Evolutionary conservation across 2,888 invertebrate species (phyloP).

Genomic region (Agrilus cyanescens): DNA sequence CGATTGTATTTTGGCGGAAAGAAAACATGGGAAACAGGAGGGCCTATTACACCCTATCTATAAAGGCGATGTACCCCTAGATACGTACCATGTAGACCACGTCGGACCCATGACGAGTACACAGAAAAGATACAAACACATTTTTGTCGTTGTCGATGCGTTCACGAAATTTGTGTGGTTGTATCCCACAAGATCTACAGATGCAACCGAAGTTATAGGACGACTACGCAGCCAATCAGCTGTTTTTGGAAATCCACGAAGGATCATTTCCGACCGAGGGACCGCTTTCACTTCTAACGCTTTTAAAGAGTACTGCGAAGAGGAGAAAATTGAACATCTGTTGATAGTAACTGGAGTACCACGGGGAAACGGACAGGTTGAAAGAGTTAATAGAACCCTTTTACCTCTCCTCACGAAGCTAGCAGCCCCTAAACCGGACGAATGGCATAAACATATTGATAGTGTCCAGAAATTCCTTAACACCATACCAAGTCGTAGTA

Average conservation of each 20-base stretch:
- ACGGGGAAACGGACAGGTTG: slow-evolving; percentile 5
- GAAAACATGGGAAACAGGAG: slow-evolving; percentile 16
- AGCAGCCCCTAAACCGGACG: slow-evolving; percentile 5
- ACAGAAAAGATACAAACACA: slow-evolving; percentile 20
- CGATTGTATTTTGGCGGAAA: slow-evolving; percentile 16
- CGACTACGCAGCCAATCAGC: slow-evolving; percentile 6
- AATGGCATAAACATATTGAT: slow-evolving; percentile 13
- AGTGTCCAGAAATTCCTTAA: slow-evolving; percentile 9
- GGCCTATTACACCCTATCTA: slow-evolving; percentile 18
- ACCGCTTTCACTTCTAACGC: slow-evolving; percentile 11
- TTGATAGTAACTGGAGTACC: slow-evolving; percentile 5
- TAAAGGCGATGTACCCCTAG: slow-evolving; percentile 20
- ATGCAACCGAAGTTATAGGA: slow-evolving; percentile 5
- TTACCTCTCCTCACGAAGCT: slow-evolving; percentile 10
- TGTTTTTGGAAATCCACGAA: slow-evolving; percentile 12
- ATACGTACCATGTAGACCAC: slow-evolving; percentile 26
- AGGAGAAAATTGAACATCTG: slow-evolving; percentile 7
- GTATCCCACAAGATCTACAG: slow-evolving; percentile 2
- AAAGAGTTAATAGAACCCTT: slow-evolving; percentile 6
- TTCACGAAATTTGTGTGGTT: slow-evolving; percentile 10
- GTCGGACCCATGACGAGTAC: slow-evolving; percentile 24
- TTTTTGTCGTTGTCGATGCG: slow-evolving; percentile 23
- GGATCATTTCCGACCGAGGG: slow-evolving; percentile 12
- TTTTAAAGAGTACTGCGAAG: slow-evolving; percentile 6
- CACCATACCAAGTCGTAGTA: too few relatives aligned